Evolutionary conservation across 2,888 invertebrate genomes (phyloP).

Genomic region (Malthinus flaveolus): DNA sequence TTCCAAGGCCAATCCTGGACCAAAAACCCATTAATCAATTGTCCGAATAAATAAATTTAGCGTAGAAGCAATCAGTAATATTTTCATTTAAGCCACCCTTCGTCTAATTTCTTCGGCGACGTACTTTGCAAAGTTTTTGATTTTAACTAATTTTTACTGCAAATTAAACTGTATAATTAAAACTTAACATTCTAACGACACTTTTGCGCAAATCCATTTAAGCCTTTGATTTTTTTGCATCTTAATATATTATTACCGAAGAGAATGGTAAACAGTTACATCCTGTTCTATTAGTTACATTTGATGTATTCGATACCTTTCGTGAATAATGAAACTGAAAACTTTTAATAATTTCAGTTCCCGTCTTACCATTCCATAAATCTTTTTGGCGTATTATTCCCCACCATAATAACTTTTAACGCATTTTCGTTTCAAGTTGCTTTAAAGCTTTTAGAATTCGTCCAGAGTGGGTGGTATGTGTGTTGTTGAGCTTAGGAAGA

Average conservation of each 20-base stretch:
- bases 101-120: no score
- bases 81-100: no score
- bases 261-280: slow-evolving; percentile 6
- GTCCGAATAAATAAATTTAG: no score
- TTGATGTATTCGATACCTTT: slow-evolving; percentile 1
- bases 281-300: slow-evolving; percentile 6
- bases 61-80: no score
- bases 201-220: background rate
- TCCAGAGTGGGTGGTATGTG: slow-evolving; percentile 12
- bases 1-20: no score
- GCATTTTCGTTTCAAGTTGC: slow-evolving; percentile 16
- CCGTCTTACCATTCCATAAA: slow-evolving; percentile 6
- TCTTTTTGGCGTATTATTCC: slow-evolving; percentile 9
- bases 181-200: background rate
- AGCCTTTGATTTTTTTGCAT: background rate
- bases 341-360: slow-evolving; percentile 10
- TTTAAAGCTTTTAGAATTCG: slow-evolving; percentile 20
- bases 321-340: slow-evolving; percentile 11
- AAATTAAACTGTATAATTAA: no score
- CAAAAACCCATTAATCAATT: no score
- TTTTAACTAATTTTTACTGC: no score
- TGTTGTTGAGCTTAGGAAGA: slow-evolving; percentile 21
- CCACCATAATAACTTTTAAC: slow-evolving; percentile 18
- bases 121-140: no score
- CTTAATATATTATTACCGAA: background rate